phyloP scores from a whole-genome alignment of 2,888 invertebrate species.

The Ectobius pallidus region DNA sequence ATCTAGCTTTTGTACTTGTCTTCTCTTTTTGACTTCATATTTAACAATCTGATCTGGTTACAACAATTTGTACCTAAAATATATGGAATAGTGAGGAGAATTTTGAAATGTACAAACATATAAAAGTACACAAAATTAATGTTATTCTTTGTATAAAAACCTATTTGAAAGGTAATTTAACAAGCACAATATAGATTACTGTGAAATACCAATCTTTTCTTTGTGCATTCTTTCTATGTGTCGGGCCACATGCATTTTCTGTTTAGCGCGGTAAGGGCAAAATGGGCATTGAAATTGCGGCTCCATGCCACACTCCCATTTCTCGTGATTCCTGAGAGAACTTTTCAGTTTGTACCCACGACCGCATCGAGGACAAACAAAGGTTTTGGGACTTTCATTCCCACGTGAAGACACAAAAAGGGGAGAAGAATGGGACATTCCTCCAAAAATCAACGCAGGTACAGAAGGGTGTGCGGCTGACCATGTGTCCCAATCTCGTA shows the following conservation, averaged over 20 bases:
- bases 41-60: too few relatives aligned
- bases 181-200: too few relatives aligned
- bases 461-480: constrained; percentile 47
- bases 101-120: too few relatives aligned
- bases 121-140: too few relatives aligned
- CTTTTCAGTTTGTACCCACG: constrained; percentile 87
- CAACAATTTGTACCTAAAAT: too few relatives aligned
- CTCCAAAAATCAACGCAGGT: constrained; percentile 41
- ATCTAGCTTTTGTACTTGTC: too few relatives aligned
- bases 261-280: constrained; percentile 71
- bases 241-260: constrained; percentile 55
- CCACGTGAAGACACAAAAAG: constrained; percentile 16
- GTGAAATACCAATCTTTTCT: constrained; percentile 33
- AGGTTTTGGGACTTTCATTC: constrained; percentile 37
- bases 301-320: constrained; percentile 80
- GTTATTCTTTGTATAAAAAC: too few relatives aligned
- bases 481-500: constrained; percentile 48
- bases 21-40: too few relatives aligned
- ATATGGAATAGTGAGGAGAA: too few relatives aligned
- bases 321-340: constrained; percentile 81
- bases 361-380: constrained; percentile 76
- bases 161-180: too few relatives aligned
- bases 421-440: constrained; percentile 20
- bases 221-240: constrained; percentile 52
- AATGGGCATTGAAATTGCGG: constrained; percentile 74